Conservation (phyloP, 2,888 invertebrate species). For the Catocala sponsa region DNA sequence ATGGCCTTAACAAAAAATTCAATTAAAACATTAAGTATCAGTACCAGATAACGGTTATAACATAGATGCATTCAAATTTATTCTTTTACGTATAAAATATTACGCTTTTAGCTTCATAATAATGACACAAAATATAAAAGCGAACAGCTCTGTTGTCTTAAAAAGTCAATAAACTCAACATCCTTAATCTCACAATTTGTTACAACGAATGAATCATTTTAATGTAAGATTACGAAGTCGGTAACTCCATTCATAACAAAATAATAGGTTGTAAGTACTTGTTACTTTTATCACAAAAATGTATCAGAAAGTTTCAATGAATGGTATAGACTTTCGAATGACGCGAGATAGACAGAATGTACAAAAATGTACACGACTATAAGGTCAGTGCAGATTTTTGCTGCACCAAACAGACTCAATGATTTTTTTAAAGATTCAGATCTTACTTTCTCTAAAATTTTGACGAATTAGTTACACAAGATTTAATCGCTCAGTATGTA, state of each 20-base stretch:
- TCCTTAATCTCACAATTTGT: constrained; percentile 1
- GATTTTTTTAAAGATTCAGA: constrained; percentile 18
- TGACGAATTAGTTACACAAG: too few species aligned
- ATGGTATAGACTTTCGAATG: constrained; percentile 42
- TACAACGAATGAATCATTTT: constrained; percentile 6
- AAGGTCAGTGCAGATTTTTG: constrained; percentile 15
- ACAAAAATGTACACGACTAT: constrained; percentile 20
- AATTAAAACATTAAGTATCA: too few species aligned
- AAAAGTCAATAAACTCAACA: constrained; percentile 3
- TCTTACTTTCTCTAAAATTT: neutral
- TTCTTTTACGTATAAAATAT: too few species aligned
- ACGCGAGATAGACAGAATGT: constrained; percentile 21
- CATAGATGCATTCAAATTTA: too few species aligned
- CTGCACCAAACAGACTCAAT: constrained; percentile 8
- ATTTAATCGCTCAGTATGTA: too few species aligned
- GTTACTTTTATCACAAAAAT: constrained; percentile 42
- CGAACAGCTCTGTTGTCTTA: neutral
- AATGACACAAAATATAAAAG: neutral
- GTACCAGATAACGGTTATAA: too few species aligned
- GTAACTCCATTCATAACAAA: constrained; percentile 25
- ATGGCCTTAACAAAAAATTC: too few species aligned
- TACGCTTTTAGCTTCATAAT: too few species aligned
- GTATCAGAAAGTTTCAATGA: constrained; percentile 37
- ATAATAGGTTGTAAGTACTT: constrained; percentile 26
- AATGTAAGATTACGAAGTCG: constrained; percentile 1